Base-by-base conservation (phyloP, 2,888 invertebrate species). In the Meloe dianella region DNA sequence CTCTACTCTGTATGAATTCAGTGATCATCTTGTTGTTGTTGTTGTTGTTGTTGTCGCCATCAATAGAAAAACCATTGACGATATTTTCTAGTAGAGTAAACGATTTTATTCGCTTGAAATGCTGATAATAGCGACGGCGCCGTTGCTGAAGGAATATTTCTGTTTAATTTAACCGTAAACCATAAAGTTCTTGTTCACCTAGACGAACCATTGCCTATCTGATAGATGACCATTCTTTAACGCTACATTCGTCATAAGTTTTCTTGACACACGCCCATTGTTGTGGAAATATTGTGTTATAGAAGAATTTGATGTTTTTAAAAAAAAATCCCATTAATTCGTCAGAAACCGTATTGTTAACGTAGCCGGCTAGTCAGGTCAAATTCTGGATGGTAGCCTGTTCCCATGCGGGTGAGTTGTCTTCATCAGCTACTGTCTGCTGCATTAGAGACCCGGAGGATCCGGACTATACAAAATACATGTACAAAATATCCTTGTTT, bases 351-450 rank as follows among this genome's bases (percentile, higher is more conserved):
- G 68, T 66, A 63, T 38, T 51, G 62, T 67, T 64, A 65, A 58
- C 60, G 65, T 57, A 35, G 30, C 62, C 38, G 58, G n/a, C n/a
- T n/a, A 65, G 68, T 67, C 67, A 35, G 59, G 47, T 60, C 67
- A 61, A 62, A 60, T 59, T 62, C 63, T 65, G 64, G 69, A 67
- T 67, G 57, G 35, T 47, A 17, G 69, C 61, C n/a, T 60, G 67
- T 77, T 82, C 82, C 81, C 82, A 74, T 70, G 81, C 77, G 82
- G 74, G 81, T 77, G 79, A 82, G 81, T 81, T 78, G 81, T 82
- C 82, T 82, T 82, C 82, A 82, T 82, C 82, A 82, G 79, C 75
- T 76, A 54, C 54, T 80, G 81, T 81, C 81, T 82, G 79, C 76
- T 80, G 77, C 81, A 81, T 81, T 81, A 80, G 79, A 78, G 75